phyloP scores from a whole-genome alignment of 1,140 invertebrate genomes.

The Geopemphigus sp. region DNA sequence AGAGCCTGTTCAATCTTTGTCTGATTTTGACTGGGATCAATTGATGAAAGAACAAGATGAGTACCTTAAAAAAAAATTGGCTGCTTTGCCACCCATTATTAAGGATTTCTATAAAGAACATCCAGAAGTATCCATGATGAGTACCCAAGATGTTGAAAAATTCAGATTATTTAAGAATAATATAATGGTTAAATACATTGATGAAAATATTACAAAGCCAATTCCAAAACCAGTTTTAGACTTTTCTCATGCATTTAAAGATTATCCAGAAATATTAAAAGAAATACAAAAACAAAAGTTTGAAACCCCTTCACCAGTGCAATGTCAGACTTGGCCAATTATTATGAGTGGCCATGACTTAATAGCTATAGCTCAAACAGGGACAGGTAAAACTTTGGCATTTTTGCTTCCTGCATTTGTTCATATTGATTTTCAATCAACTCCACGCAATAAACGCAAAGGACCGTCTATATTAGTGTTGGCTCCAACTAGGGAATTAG shows the following conservation, averaged over 20 bases:
- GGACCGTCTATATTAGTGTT: conserved; percentile 84
- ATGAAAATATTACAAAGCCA: conserved; percentile 56
- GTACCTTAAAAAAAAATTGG: conserved; percentile 58
- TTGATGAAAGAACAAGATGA: conserved; percentile 48
- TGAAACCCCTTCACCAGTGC: conserved; percentile 83
- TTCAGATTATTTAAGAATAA: conserved; percentile 69
- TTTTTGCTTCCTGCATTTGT: conserved; percentile 88
- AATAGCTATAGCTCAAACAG: conserved; percentile 92
- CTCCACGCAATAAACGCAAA: conserved; percentile 64
- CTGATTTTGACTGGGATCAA: conserved; percentile 8
- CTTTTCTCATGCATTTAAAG: conserved; percentile 79
- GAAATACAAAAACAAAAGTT: conserved; percentile 84
- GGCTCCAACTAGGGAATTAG: conserved; percentile 87
- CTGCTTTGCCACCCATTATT: conserved; percentile 64
- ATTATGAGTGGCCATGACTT: conserved; percentile 80
- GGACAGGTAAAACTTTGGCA: conserved; percentile 87
- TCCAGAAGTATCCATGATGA: conserved; percentile 66
- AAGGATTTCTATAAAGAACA: conserved; percentile 87
- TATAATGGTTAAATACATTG: conserved; percentile 63
- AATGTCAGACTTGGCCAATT: conserved; percentile 85
- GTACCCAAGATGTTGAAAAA: conserved; percentile 61
- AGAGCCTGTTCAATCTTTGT: neutral
- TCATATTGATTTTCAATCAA: conserved; percentile 78
- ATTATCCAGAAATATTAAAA: conserved; percentile 78
- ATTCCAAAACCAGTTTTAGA: conserved; percentile 81